Base-by-base conservation (phyloP, 1,140 invertebrate species). In the Mesaphorura yosii region DNA sequence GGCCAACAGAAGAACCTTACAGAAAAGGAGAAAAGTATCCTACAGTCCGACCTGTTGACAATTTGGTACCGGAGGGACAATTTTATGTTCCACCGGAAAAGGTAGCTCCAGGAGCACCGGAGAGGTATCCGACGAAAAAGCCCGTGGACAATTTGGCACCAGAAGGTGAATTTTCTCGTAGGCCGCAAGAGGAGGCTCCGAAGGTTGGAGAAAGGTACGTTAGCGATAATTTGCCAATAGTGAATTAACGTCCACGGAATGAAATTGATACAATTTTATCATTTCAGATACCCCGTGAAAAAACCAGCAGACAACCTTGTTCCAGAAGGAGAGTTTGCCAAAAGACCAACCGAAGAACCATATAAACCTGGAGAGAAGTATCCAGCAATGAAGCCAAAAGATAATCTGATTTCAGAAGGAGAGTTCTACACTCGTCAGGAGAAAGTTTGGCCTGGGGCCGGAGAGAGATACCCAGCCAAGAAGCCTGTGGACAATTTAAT, bases 41-140 rank as follows among this genome's bases (percentile, higher is more conserved):
- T 40, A 70, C 70, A 3, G 70, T 69, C 61, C 74, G 20, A 58
- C 70, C 27, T 2, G 77, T 79, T 60, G 81, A 81, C 64, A 78
- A 79, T 65, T 57, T 53, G 14, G 31, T 55, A 28, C 57, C 60
- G 15, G 67, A 67, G 63, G 68, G 68, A 29, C 55, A 66, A 47
- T 68, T 81, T 62, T 38, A 57, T 26, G n/a, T 10, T 10, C 31
- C 31, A 10, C 10, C n/a, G 10, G n/a, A 34, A n/a, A 71, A 75
- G 47, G 64, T 68, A 42, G 31, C 31, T 10, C 55, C 55, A 19
- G 22, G 46, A 27, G 39, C 29, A 5, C 27, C 65, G n/a, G 64
- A 65, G 5, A 44, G 65, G 41, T 44, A 42, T 23, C 28, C 45
- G 26, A 23, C 55, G 2, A 52, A 41, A 14, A 64, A 62, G 41